A percentile compares a stretch with the other conserved stretches of the same genome.
These are phyloP conservation scores for Podiceps cristatus DNA, from an alignment of 2,113 vertebrate species.

Conservation along the genomic window DNA sequence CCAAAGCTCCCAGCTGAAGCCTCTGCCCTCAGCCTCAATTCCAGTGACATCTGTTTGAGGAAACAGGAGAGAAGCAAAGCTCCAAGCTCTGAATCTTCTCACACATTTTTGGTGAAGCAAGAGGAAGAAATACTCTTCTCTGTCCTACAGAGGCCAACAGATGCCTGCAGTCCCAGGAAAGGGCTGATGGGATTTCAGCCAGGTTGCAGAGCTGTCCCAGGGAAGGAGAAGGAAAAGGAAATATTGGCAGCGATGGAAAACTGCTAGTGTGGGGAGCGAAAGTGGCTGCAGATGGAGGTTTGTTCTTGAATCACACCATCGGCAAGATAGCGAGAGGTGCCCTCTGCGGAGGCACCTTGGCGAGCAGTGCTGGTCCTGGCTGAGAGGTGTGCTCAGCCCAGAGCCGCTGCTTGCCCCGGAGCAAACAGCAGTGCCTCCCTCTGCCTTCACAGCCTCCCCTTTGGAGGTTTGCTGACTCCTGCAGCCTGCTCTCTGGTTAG, in stretches of 20 bases:
- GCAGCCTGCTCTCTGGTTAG: background rate
- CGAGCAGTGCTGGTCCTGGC: background rate
- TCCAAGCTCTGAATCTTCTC: background rate
- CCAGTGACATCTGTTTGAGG: background rate
- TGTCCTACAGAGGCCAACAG: background rate
- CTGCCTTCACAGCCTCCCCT: background rate
- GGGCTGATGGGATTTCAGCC: background rate
- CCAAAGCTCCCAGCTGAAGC: background rate
- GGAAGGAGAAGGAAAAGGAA: background rate
- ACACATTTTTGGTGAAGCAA: background rate
- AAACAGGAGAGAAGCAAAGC: background rate
- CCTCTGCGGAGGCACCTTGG: background rate
- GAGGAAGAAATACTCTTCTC: background rate
- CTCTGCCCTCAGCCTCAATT: background rate
- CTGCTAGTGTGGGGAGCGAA: background rate
- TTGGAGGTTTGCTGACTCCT: background rate
- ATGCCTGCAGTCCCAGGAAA: background rate
- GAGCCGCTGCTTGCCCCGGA: background rate
- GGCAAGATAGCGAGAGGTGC: background rate
- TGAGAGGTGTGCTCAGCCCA: background rate
- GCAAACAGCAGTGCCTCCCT: background rate
- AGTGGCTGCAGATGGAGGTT: background rate
- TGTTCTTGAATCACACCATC: background rate
- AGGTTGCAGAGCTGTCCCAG: background rate
- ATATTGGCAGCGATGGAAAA: background rate